phyloP scores from a whole-genome alignment of 2,888 invertebrate genomes.

The Neoascia interrupta region DNA sequence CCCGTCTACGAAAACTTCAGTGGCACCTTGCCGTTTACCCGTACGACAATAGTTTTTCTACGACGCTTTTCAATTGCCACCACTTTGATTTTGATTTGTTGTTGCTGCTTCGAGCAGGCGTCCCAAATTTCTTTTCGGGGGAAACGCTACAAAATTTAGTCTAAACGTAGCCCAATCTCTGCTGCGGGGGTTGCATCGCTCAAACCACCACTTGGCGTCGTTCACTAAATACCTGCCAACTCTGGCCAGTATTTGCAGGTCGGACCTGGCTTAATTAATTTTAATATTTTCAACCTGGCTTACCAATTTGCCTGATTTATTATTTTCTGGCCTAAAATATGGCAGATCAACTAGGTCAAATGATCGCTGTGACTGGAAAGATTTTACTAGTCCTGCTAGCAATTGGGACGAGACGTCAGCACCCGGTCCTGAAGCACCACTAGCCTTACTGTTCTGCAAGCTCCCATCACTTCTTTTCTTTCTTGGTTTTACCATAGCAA shows the following conservation, averaged over 20 bases:
- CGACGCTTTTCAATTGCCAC: too few relatives aligned
- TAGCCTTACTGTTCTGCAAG: too few relatives aligned
- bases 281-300: slow-evolving; percentile 9
- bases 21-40: too few relatives aligned
- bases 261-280: slow-evolving; percentile 9
- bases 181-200: slow-evolving; percentile 1
- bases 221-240: slow-evolving; percentile 2
- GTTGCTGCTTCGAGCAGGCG: slow-evolving; percentile 5
- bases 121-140: slow-evolving; percentile 15
- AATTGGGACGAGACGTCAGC: background rate
- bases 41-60: too few relatives aligned
- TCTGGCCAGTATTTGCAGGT: slow-evolving; percentile 4
- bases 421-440: too few relatives aligned
- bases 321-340: slow-evolving; percentile 6
- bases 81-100: too few relatives aligned
- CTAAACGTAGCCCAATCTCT: background rate
- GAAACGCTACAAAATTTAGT: slow-evolving; percentile 25
- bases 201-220: slow-evolving; percentile 1
- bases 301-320: slow-evolving; percentile 1
- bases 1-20: too few relatives aligned
- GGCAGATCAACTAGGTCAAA: slow-evolving; percentile 5
- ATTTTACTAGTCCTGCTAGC: background rate
- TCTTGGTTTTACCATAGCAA: too few relatives aligned
- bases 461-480: too few relatives aligned
- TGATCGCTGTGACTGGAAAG: slow-evolving; percentile 1